These are phyloP conservation scores for Catostomus latipinnis DNA, from an alignment of 2,797 vertebrate genomes.

Conservation along the genomic window DNA sequence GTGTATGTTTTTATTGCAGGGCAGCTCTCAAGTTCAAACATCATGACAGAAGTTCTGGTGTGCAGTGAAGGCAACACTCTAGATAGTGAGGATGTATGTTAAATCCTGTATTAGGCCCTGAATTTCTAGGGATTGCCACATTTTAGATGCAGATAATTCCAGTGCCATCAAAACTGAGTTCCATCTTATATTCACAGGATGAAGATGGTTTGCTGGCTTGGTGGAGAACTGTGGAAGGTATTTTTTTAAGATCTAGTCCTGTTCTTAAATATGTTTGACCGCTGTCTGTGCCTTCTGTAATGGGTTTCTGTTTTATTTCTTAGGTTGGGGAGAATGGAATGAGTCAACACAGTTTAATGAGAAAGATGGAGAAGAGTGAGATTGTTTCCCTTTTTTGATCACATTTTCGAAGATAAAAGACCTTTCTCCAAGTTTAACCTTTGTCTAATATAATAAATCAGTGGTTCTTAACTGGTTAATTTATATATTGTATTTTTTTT, in stretches of 20 bases:
- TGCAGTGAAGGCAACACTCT: slow-evolving; percentile 47
- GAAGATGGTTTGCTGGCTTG: slow-evolving; percentile 54
- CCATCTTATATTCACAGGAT: slow-evolving; percentile 45
- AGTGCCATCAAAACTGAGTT: not conserved
- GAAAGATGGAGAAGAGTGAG: slow-evolving; percentile 73
- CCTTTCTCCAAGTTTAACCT: too few species aligned
- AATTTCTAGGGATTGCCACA: not conserved
- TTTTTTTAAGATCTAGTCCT: not conserved
- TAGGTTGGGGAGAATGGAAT: slow-evolving; percentile 79
- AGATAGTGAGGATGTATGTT: slow-evolving; percentile 68
- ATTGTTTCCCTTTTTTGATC: not conserved
- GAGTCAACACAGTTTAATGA: slow-evolving; percentile 62
- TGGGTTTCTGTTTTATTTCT: slow-evolving; percentile 40
- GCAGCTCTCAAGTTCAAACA: slow-evolving; percentile 54
- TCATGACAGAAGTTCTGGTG: slow-evolving; percentile 58
- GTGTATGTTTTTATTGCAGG: slow-evolving; percentile 44
- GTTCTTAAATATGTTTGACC: not conserved
- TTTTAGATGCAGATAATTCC: not conserved
- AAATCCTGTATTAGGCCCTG: too few species aligned
- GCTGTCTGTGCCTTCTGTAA: not conserved
- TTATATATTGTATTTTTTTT: too few species aligned
- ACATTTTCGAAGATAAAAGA: not conserved
- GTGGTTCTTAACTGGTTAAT: too few species aligned
- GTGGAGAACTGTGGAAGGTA: slow-evolving; percentile 62
- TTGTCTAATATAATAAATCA: too few species aligned